These are phyloP conservation scores for Cassiopea xamachana DNA, from an alignment of 30 jellyfish, hydroid and myxozoan species.

Conservation along the genomic window DNA sequence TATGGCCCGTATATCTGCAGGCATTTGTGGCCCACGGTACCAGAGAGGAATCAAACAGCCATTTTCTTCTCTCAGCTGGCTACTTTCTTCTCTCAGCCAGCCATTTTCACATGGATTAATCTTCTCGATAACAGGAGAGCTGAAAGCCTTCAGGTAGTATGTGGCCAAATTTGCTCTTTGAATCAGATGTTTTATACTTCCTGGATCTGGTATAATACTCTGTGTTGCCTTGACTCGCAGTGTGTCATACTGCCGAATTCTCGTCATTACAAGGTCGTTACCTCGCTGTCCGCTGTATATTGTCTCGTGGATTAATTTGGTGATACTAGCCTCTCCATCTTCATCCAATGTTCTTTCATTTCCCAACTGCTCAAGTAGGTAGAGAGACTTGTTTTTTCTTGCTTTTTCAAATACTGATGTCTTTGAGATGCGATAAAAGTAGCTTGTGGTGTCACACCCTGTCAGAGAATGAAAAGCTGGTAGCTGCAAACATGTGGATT, in stretches of 20 bases:
- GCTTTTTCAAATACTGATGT: constrained; percentile 60
- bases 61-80: no score
- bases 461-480: constrained; percentile 64
- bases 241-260: constrained; percentile 37
- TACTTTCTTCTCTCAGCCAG: neutral
- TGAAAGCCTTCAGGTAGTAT: constrained; percentile 38
- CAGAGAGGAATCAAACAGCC: constrained; percentile 62
- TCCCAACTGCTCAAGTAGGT: constrained; percentile 58
- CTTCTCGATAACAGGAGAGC: constrained; percentile 58
- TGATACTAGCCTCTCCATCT: constrained; percentile 37
- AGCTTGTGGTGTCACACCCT: constrained; percentile 66
- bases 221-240: constrained; percentile 43
- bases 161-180: constrained; percentile 47
- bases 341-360: constrained; percentile 32
- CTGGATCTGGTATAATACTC: constrained; percentile 53
- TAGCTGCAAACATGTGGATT: constrained; percentile 53
- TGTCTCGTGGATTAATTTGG: constrained; percentile 45
- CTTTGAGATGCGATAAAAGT: constrained; percentile 45
- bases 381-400: constrained; percentile 30
- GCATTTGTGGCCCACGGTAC: constrained; percentile 71
- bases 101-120: constrained; percentile 57
- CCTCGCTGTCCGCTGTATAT: constrained; percentile 36
- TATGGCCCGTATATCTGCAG: constrained; percentile 55
- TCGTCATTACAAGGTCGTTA: constrained; percentile 48
- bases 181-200: constrained; percentile 31